Percentiles rank a stretch among this genome's conserved stretches.
phyloP scores from a whole-genome alignment of 2,888 invertebrate genomes.

The Pseudolycoriella hygida region DNA sequence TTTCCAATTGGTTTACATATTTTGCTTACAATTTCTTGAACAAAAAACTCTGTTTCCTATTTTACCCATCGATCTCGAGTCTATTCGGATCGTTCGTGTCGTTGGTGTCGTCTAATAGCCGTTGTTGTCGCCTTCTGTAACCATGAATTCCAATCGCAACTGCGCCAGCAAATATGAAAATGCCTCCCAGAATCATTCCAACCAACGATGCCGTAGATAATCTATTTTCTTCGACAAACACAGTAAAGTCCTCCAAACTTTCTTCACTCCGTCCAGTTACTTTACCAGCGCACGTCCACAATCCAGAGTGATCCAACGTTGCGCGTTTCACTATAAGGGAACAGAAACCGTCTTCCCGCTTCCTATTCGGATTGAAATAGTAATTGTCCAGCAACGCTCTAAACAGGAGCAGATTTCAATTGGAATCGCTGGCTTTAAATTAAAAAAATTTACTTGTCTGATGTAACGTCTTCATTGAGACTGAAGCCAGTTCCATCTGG shows the following conservation, averaged over 20 bases:
- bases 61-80: too few species aligned
- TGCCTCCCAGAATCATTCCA: not conserved
- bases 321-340: slow-evolving; percentile 29
- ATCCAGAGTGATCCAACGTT: slow-evolving; percentile 24
- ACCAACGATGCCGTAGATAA: not conserved
- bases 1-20: too few species aligned
- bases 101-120: too few species aligned
- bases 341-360: slow-evolving; percentile 30
- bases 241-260: slow-evolving; percentile 20
- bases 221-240: slow-evolving; percentile 19
- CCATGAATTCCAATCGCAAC: too few species aligned
- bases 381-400: slow-evolving; percentile 28
- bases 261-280: slow-evolving; percentile 6
- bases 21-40: too few species aligned
- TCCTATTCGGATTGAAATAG: slow-evolving; percentile 28
- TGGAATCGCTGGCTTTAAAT: not conserved
- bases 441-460: slow-evolving; percentile 22
- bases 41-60: too few species aligned
- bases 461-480: slow-evolving; percentile 27
- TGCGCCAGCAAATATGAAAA: not conserved
- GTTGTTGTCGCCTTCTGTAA: too few species aligned
- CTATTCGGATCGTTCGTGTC: too few species aligned
- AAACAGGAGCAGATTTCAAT: not conserved
- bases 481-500: slow-evolving; percentile 28
- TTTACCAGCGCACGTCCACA: slow-evolving; percentile 31